A percentile compares a stretch with the other conserved stretches of the same genome.
These are phyloP conservation scores for Seriola dumerili DNA, from an alignment of 2,113 vertebrate genomes.

Conservation along the genomic window DNA sequence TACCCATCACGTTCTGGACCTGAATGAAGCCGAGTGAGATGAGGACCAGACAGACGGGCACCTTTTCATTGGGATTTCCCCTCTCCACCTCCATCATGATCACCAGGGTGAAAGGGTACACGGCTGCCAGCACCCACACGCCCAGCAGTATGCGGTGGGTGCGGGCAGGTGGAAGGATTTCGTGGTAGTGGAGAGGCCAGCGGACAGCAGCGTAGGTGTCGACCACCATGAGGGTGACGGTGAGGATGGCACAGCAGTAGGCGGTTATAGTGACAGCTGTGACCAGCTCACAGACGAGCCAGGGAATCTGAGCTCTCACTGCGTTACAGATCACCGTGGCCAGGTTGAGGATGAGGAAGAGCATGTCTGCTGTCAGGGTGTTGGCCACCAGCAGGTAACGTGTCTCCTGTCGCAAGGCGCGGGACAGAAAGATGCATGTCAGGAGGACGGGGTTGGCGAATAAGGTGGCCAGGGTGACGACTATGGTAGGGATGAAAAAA, in stretches of 20 bases:
- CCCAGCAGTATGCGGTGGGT: constrained; percentile 70
- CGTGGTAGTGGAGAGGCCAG: constrained; percentile 83
- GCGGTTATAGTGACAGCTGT: constrained; percentile 71
- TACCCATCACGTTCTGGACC: constrained; percentile 24
- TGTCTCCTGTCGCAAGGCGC: constrained; percentile 80
- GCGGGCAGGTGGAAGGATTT: constrained; percentile 74
- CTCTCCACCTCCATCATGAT: constrained; percentile 68
- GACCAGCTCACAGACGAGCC: constrained; percentile 77
- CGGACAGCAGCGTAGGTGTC: constrained; percentile 86
- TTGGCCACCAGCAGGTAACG: constrained; percentile 87
- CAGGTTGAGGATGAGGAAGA: constrained; percentile 84
- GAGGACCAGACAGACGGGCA: constrained; percentile 79
- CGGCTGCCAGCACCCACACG: constrained; percentile 80
- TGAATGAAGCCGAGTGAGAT: constrained; percentile 66
- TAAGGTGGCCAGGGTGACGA: constrained; percentile 79
- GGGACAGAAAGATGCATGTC: constrained; percentile 77
- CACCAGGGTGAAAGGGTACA: constrained; percentile 79
- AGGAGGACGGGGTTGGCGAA: constrained; percentile 80
- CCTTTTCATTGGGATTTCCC: not conserved
- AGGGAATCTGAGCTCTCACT: constrained; percentile 38
- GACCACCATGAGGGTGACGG: constrained; percentile 84
- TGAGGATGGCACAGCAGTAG: constrained; percentile 83
- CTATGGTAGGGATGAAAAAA: constrained; percentile 79
- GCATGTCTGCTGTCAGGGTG: constrained; percentile 81
- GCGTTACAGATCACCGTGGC: constrained; percentile 70